Base-by-base conservation (phyloP, 2,888 invertebrate genomes). In the Pseudococcus jackbeardsleyi region DNA sequence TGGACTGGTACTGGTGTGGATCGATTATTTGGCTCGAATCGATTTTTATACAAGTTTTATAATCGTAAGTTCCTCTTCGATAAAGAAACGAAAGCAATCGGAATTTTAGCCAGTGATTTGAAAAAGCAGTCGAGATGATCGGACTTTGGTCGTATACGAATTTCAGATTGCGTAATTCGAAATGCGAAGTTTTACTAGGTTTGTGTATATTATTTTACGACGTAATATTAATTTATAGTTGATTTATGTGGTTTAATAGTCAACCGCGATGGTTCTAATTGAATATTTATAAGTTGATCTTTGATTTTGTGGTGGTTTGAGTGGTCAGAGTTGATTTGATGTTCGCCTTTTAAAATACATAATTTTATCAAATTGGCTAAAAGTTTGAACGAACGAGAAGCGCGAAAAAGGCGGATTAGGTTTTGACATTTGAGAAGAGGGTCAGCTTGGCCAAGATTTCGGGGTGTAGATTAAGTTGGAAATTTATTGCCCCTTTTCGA, bases 131-230 rank as follows among this genome's bases (percentile, higher is more conserved):
- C 77, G 90, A 88, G 89, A 94, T 94, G 94, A 93, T 94, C 91
- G 94, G 94, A 85, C 92, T 94, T 90, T 93, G 94, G 92, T 93
- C 94, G 88, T 93, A 93, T 91, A 94, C 91, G 46, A 93, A 93
- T 91, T 93, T 94, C 90, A 93, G 95, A 85, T 92, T 94, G 89
- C 92, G 95, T 91, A 93, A 94, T 91, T 93, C 94, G 90, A 93
- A 93, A 91, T 95, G 94, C 92, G 95, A 95, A 92, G 93, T 95
- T 89, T 92, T 95, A 90, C 92, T 95, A 91, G 95, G 95, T 95
- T 93, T 92, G 93, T 88, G 86, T n/a, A n/a, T n/a, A 77, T 46
- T 85, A 79, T 89, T 50, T 50, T 50, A 50, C 12, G 0, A 50
- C 48, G 12, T 1, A 1, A 50, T 50, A 50, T 50, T 50, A 50